A percentile compares a stretch with the other conserved stretches of the same genome.
phyloP scores from a whole-genome alignment of 2,888 invertebrate genomes.

The Ptilodon capucinus region DNA sequence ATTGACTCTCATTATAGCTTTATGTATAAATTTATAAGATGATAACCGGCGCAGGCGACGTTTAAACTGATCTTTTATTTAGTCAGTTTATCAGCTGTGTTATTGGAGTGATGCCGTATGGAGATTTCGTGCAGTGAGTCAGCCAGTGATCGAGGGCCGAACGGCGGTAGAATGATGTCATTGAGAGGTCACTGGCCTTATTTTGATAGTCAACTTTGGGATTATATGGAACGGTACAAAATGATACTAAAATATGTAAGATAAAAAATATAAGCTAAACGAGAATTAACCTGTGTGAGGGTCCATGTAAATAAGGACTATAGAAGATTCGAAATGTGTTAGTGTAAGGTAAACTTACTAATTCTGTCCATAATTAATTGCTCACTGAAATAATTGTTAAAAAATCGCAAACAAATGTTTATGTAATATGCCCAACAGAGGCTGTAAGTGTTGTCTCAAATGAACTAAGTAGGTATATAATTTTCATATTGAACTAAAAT shows the following conservation, averaged over 20 bases:
- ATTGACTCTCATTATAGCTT: slow-evolving; percentile 67
- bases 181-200: slow-evolving; percentile 40
- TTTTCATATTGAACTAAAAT: slow-evolving; percentile 14
- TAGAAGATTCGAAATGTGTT: not conserved
- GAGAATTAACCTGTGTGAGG: not conserved
- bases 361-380: slow-evolving; percentile 23
- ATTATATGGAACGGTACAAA: slow-evolving; percentile 39
- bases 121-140: slow-evolving; percentile 32
- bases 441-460: slow-evolving; percentile 18
- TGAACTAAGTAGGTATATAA: slow-evolving; percentile 23
- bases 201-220: slow-evolving; percentile 38
- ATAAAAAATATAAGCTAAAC: slow-evolving; percentile 25
- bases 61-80: slow-evolving; percentile 10
- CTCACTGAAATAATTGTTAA: slow-evolving; percentile 21
- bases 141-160: slow-evolving; percentile 32
- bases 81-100: not conserved
- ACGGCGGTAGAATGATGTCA: slow-evolving; percentile 32
- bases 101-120: slow-evolving; percentile 1
- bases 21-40: slow-evolving; percentile 38
- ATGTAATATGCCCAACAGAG: slow-evolving; percentile 18
- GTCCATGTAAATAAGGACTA: not conserved
- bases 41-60: slow-evolving; percentile 18
- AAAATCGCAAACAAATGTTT: slow-evolving; percentile 2
- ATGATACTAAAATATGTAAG: slow-evolving; percentile 29
- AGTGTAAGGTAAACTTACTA: not conserved